Evolutionary conservation across 2,888 invertebrate species (phyloP).

Genomic region (Meteorus colon): DNA sequence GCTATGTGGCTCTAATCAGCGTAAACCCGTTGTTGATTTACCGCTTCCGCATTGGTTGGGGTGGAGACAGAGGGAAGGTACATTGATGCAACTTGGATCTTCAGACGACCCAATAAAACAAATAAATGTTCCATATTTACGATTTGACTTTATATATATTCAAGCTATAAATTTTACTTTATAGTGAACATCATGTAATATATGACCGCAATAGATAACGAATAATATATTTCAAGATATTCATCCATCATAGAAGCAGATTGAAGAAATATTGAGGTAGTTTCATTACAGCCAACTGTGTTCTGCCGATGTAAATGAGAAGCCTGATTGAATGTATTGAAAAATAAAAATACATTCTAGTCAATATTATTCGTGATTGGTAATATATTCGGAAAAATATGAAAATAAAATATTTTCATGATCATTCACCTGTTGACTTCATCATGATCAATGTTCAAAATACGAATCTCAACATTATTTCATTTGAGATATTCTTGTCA

Average conservation of each 20-base stretch:
- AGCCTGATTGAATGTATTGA: too few relatives aligned
- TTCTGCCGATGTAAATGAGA: too few relatives aligned
- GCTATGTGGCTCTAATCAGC: conserved; percentile 38
- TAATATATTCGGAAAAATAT: too few relatives aligned
- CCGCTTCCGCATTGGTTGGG: conserved; percentile 35
- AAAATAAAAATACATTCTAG: too few relatives aligned
- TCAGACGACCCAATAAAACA: conserved; percentile 31
- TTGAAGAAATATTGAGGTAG: not conserved
- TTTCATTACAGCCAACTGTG: too few relatives aligned
- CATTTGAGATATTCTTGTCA: too few relatives aligned
- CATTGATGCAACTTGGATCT: conserved; percentile 22
- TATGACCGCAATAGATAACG: conserved; percentile 9
- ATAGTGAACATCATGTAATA: conserved; percentile 9
- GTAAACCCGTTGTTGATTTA: conserved; percentile 42
- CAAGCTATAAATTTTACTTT: conserved; percentile 16
- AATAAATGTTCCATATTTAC: conserved; percentile 35
- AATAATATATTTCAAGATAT: conserved; percentile 6
- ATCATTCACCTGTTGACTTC: too few relatives aligned
- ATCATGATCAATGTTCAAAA: too few relatives aligned
- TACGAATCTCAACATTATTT: too few relatives aligned
- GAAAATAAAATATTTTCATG: too few relatives aligned
- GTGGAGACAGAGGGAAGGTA: conserved; percentile 5
- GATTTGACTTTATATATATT: conserved; percentile 27
- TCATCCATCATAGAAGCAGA: not conserved
- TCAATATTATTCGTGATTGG: too few relatives aligned